phyloP scores from a whole-genome alignment of 35 echinoderm and acorn worm genomes.

The Nesometra sesokonis region DNA sequence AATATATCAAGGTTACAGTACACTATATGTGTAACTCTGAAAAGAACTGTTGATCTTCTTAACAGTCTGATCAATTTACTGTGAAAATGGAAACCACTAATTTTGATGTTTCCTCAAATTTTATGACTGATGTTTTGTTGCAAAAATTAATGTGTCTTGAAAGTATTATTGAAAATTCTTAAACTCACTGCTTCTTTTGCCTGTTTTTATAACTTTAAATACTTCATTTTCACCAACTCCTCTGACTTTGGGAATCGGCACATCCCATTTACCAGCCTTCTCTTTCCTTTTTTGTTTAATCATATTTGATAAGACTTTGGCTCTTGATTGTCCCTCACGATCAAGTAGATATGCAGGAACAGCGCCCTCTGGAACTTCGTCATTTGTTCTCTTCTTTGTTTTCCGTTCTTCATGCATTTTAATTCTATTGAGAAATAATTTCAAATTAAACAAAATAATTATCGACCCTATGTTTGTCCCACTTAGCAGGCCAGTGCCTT shows the following conservation, averaged over 20 bases:
- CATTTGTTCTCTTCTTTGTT: slow-evolving; percentile 78
- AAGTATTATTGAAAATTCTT: too few relatives aligned
- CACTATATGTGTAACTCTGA: too few relatives aligned
- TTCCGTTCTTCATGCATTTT: slow-evolving; percentile 98
- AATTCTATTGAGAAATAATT: slow-evolving; percentile 38
- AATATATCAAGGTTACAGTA: too few relatives aligned
- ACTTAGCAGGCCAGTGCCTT: too few relatives aligned
- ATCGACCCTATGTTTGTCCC: too few relatives aligned
- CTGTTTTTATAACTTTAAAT: slow-evolving; percentile 89
- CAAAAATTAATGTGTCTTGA: too few relatives aligned
- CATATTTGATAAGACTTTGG: slow-evolving; percentile 99
- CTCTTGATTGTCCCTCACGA: slow-evolving; percentile 77
- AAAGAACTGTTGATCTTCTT: too few relatives aligned
- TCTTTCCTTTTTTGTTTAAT: slow-evolving; percentile 99
- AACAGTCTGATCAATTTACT: too few relatives aligned
- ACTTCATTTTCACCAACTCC: slow-evolving; percentile 82
- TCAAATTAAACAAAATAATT: too few relatives aligned
- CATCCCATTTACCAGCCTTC: slow-evolving; percentile 99
- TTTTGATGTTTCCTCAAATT: too few relatives aligned
- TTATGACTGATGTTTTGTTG: too few relatives aligned
- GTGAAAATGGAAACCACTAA: too few relatives aligned
- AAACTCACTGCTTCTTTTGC: slow-evolving; percentile 85
- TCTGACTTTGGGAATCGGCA: slow-evolving; percentile 83
- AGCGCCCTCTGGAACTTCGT: slow-evolving; percentile 93
- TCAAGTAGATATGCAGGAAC: slow-evolving; percentile 93